Evolutionary conservation across 2,888 invertebrate species (phyloP).

Genomic region (Hydraecia micacea): DNA sequence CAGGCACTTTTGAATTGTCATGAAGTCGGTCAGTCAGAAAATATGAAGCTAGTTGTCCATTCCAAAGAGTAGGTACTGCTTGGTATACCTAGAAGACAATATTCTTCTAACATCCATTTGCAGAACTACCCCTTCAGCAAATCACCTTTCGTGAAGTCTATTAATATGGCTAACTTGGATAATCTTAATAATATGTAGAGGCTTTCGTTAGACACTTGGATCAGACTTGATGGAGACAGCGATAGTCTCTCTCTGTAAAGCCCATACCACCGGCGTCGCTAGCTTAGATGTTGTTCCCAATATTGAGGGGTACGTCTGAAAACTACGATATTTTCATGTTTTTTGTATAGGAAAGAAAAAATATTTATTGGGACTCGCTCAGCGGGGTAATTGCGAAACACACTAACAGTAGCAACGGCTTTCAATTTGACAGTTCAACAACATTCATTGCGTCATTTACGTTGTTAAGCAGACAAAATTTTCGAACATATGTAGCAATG

Average conservation of each 20-base stretch:
- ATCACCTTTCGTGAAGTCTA: no score
- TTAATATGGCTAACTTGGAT: background rate
- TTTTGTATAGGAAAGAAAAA: background rate
- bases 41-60: no score
- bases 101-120: background rate
- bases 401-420: background rate
- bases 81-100: background rate
- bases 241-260: background rate
- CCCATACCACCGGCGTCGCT: no score
- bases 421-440: background rate
- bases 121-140: no score
- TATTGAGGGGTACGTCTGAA: no score
- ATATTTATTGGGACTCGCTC: background rate
- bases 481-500: background rate
- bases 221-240: background rate
- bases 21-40: no score
- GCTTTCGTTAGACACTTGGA: background rate
- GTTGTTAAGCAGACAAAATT: no score
- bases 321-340: background rate
- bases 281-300: no score
- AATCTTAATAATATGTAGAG: background rate
- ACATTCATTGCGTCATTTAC: background rate
- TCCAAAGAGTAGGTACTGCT: background rate
- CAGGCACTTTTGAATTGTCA: no score
- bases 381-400: background rate